Evolutionary conservation across 2,113 vertebrate genomes (phyloP), one percentile per base, ranked within the genome.

Genomic region (Megaptera novaeangliae): DNA sequence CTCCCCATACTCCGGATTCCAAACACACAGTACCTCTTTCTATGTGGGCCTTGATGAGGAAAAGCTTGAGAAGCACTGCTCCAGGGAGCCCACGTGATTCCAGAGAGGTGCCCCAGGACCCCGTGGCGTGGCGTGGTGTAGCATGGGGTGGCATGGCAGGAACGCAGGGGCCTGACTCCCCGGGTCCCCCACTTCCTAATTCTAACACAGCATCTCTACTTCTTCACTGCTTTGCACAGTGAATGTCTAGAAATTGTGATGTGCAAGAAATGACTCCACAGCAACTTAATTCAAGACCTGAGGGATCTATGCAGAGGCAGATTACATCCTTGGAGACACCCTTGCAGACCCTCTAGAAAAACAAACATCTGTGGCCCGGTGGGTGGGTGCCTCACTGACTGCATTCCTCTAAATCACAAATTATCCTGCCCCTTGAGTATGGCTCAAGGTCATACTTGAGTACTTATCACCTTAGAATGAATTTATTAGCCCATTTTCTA

Each of bases 101-200:
- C 25, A 71, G 64, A 49, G n/a, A 31, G 8, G 25, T 74, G 12
- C 4, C 29, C 57, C 29, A 29, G 34, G n/a, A 49, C 8, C 2
- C 34, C 25, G 55, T 1, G 1, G 1, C 14, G 0, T 11, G 20
- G 3, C 20, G 5, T 29, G 34, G 3, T 4, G 11, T 55, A 49
- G 18, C 49, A 3, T 7, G 46, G 46, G 34, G 66, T 2, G 1
- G 9, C n/a, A 2, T 20, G 25, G 49, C 10, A 18, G 23, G 2
- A 75, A 71, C 5, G 13, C 27, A 78, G 39, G 17, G 5, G 0
- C 49, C 86, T 44, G 66, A 71, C 39, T 49, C 25, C 7, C 36
- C 1, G 49, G 3, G 72, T 11, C 0, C 55, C 7, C 27, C n/a
- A 41, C 6, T 39, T 27, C 52, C 34, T 59, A 23, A 25, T 83